A percentile compares a stretch with the other conserved stretches of the same genome.
Conservation (phyloP, 2,797 vertebrate species). For the Pogoniulus pusillus region DNA sequence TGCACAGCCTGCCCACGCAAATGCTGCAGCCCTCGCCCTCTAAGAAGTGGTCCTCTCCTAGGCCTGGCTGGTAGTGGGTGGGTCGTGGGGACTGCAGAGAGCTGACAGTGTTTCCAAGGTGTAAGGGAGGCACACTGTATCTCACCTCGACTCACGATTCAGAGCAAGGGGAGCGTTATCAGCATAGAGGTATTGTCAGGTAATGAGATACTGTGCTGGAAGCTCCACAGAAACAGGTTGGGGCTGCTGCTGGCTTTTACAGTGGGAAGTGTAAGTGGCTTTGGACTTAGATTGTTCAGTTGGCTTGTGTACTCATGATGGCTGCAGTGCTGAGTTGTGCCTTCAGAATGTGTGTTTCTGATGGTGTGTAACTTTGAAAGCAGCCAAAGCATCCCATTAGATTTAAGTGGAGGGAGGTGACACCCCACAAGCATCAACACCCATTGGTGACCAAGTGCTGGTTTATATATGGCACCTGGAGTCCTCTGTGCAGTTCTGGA, state of each 20-base stretch:
- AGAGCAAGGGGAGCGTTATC: not conserved
- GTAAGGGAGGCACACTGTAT: accelerated
- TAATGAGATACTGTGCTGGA: not conserved
- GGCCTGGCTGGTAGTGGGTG: not conserved
- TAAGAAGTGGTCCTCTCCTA: not conserved
- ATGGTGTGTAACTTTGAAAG: not conserved
- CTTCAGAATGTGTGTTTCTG: not conserved
- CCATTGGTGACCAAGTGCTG: not conserved
- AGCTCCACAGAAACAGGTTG: accelerated
- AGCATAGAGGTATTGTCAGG: not conserved
- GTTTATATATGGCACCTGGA: not conserved
- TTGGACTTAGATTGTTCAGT: not conserved
- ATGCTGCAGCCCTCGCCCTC: not conserved
- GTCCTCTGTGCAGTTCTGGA: no score
- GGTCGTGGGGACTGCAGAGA: not conserved
- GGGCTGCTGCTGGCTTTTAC: not conserved
- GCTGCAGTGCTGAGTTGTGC: not conserved
- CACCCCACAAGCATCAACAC: not conserved
- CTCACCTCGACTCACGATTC: not conserved
- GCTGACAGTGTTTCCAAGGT: not conserved
- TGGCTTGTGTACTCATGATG: not conserved
- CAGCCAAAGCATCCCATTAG: not conserved
- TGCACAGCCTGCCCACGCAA: not conserved
- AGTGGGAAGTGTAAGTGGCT: not conserved
- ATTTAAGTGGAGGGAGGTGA: not conserved